Conservation (phyloP, 1,140 invertebrate genomes). For the Cydia amplana region DNA sequence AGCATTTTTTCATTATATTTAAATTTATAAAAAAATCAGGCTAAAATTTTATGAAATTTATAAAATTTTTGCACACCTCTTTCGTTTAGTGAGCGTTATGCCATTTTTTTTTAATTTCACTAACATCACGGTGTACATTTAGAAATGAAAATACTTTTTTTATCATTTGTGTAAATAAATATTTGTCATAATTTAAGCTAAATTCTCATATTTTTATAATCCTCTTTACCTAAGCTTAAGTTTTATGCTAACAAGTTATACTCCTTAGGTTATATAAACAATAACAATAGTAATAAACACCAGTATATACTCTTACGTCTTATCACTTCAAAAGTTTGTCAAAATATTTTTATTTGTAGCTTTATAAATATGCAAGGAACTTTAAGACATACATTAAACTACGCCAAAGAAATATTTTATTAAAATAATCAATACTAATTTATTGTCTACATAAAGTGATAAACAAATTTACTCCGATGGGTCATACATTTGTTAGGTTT, state of each 20-base stretch:
- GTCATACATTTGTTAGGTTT: not conserved
- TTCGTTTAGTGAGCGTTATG: no score
- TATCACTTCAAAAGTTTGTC: not conserved
- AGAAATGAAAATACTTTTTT: not conserved
- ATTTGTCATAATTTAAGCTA: slow-evolving; percentile 9
- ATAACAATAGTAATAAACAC: not conserved
- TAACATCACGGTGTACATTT: not conserved
- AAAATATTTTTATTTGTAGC: slow-evolving; percentile 9
- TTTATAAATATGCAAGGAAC: slow-evolving; percentile 19
- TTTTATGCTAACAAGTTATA: not conserved
- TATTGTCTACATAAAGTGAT: slow-evolving; percentile 16
- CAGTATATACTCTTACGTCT: not conserved
- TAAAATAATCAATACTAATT: not conserved
- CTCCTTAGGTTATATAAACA: not conserved
- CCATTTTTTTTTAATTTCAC: no score
- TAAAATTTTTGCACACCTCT: no score
- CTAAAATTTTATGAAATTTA: no score
- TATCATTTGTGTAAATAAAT: not conserved
- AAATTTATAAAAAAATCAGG: no score
- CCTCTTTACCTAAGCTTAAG: not conserved
- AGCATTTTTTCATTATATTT: no score
- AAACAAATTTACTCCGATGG: slow-evolving; percentile 26
- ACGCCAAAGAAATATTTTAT: slow-evolving; percentile 32
- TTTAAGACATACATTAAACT: not conserved
- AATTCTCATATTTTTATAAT: slow-evolving; percentile 12